Percentiles rank a stretch among this genome's conserved stretches.
Evolutionary conservation across 92 coral and sea anemone genomes (phyloP).

Genomic region (Scolanthus callimorphus): DNA sequence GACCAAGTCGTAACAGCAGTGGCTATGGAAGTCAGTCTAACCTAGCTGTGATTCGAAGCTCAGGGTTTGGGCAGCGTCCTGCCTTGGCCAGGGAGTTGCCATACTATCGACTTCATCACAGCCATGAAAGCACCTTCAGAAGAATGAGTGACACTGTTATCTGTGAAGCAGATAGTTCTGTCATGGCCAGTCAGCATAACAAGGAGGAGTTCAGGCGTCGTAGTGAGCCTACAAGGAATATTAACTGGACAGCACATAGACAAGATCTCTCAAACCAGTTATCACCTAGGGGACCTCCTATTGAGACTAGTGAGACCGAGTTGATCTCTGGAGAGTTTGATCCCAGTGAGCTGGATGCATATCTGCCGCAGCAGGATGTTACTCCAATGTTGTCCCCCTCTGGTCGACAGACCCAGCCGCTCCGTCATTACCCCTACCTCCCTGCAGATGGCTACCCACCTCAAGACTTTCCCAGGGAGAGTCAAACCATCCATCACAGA

Average conservation of each 20-base stretch:
- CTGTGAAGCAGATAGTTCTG: conserved; percentile 99
- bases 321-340: conserved; percentile 47
- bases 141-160: conserved; percentile 94
- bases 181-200: conserved; percentile 57
- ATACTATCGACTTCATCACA: conserved; percentile 31
- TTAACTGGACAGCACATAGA: conserved; percentile 39
- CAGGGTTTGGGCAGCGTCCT: conserved; percentile 78
- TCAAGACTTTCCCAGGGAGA: conserved; percentile 38
- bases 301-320: conserved; percentile 61
- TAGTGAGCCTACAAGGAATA: conserved; percentile 86
- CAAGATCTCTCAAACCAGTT: conserved; percentile 35
- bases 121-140: conserved; percentile 44
- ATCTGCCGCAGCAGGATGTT: conserved; percentile 27
- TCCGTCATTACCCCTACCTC: conserved; percentile 86
- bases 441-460: conserved; percentile 40
- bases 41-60: conserved; percentile 76
- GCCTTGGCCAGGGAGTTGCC: conserved; percentile 46
- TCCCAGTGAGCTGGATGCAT: conserved; percentile 74
- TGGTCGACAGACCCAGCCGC: conserved; percentile 73
- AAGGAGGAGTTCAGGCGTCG: conserved; percentile 80
- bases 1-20: conserved; percentile 92
- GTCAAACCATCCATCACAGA: conserved; percentile 80
- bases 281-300: conserved; percentile 39
- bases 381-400: conserved; percentile 9
- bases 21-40: conserved; percentile 98